Conservation (phyloP, 2,797 vertebrate species). For the Acridotheres tristis region DNA sequence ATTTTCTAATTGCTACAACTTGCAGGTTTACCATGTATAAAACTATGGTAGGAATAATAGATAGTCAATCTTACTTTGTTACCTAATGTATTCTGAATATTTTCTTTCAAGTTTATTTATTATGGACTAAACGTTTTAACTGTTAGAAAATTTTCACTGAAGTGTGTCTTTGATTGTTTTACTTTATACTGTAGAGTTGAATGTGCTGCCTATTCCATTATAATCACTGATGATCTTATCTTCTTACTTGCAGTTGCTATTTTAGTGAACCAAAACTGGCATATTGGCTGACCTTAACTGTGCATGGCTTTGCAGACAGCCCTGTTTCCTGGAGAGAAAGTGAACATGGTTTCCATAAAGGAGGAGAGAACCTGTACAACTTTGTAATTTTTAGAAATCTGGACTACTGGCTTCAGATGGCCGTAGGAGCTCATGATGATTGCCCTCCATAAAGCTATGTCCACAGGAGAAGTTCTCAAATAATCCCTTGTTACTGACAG, state of each 20-base stretch:
- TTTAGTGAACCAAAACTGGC: constrained; percentile 79
- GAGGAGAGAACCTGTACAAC: constrained; percentile 91
- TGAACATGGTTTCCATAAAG: constrained; percentile 86
- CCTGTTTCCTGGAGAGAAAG: constrained; percentile 85
- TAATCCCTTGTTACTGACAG: not conserved
- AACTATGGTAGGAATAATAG: not conserved
- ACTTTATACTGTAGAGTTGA: not conserved
- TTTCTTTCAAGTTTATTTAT: not conserved
- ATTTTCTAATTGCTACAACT: not conserved
- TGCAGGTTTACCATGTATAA: not conserved
- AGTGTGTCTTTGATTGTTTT: not conserved
- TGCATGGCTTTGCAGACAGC: constrained; percentile 91
- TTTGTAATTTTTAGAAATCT: constrained; percentile 86
- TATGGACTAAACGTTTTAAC: not conserved
- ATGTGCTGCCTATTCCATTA: not conserved
- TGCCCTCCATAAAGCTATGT: constrained; percentile 79
- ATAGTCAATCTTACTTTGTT: not conserved
- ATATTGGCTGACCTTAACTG: constrained; percentile 83
- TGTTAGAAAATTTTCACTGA: not conserved
- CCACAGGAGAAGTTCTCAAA: not conserved
- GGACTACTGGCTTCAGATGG: constrained; percentile 89
- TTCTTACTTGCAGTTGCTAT: constrained; percentile 78
- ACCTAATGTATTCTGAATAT: not conserved
- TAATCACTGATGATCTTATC: not conserved
- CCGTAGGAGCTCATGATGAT: constrained; percentile 81